Evolutionary conservation across 2,888 invertebrate species (phyloP).

Genomic region (Rhopalosiphum nymphaeae): DNA sequence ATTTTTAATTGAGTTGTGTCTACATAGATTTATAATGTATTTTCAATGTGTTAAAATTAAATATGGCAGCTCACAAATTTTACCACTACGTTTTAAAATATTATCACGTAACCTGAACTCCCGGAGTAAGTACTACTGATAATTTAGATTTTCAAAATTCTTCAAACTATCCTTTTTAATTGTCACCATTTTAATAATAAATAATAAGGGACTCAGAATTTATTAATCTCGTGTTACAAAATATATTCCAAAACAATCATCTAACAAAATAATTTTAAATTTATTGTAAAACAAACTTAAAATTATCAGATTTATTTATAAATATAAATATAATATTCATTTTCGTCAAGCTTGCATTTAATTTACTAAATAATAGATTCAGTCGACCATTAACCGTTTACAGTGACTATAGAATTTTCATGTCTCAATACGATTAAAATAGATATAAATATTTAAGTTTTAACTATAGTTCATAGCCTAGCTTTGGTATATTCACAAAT

Average conservation of each 20-base stretch:
- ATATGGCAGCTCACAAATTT: not conserved
- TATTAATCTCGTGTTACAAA: constrained; percentile 1
- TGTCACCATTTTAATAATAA: not conserved
- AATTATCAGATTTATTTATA: not conserved
- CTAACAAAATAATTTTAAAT: not conserved
- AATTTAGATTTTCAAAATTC: not conserved
- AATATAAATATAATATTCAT: not conserved
- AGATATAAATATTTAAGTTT: not conserved
- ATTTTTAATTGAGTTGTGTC: not conserved
- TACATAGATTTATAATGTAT: not conserved
- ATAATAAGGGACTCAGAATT: not conserved
- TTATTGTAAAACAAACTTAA: too few species aligned
- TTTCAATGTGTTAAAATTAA: not conserved
- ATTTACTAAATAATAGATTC: not conserved
- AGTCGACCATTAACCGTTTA: not conserved
- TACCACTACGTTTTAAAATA: not conserved
- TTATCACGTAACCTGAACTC: not conserved
- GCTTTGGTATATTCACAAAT: not conserved
- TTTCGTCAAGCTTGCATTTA: not conserved
- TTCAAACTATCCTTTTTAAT: not conserved
- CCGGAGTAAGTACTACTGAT: not conserved
- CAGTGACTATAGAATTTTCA: not conserved
- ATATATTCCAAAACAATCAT: not conserved
- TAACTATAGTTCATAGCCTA: not conserved
- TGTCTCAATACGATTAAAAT: not conserved